These are phyloP conservation scores for Regulus satrapa DNA, from an alignment of 2,113 vertebrate genomes.

Conservation along the genomic window DNA sequence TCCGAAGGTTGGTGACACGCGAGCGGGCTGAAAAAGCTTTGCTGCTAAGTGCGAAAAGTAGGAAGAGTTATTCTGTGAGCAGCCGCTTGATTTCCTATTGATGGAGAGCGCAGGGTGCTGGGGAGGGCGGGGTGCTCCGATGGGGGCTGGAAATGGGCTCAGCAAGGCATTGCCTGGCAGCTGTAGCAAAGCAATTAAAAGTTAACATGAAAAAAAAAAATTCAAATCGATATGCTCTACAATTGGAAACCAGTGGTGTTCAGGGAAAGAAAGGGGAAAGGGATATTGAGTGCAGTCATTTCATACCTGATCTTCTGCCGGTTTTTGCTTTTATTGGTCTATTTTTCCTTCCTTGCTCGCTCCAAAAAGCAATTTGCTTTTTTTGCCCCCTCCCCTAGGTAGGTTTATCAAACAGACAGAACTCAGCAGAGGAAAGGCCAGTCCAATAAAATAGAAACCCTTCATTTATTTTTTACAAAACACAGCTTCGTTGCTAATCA, in stretches of 20 bases:
- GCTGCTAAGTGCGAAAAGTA: not conserved
- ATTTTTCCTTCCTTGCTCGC: not conserved
- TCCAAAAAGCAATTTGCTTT: not conserved
- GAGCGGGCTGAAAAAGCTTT: not conserved
- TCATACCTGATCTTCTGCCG: not conserved
- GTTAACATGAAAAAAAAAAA: constrained; percentile 33
- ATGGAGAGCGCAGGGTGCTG: constrained; percentile 11
- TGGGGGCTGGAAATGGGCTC: not conserved
- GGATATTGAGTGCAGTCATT: not conserved
- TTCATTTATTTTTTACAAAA: not conserved
- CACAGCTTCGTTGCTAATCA: not conserved
- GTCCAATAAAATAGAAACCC: not conserved
- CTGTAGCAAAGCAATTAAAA: constrained; percentile 45
- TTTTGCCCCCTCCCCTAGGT: not conserved
- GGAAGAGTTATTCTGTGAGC: not conserved
- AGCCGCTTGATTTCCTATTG: constrained; percentile 17
- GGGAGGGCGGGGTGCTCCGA: not conserved
- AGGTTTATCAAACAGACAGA: not conserved
- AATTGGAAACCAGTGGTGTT: not conserved
- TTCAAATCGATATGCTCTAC: not conserved
- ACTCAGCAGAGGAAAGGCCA: not conserved
- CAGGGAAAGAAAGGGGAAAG: not conserved
- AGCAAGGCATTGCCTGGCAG: not conserved
- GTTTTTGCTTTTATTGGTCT: not conserved
- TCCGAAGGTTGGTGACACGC: not conserved